Base-by-base conservation (phyloP, 1,140 invertebrate species). In the Pollicipes pollicipes region DNA sequence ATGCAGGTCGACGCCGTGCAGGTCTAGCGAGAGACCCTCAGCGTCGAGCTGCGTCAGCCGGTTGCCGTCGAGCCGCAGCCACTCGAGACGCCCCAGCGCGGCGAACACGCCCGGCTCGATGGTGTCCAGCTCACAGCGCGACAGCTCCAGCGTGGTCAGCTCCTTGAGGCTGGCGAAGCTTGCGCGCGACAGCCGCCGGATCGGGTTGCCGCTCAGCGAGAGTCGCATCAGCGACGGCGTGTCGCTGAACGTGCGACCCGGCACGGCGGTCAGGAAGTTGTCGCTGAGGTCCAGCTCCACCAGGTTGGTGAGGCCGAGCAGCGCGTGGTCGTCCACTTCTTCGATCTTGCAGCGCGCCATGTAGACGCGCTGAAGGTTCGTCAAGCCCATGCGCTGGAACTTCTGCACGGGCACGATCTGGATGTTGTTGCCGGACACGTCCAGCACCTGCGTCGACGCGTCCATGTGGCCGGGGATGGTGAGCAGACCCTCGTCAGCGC, bases 291-390 rank as follows among this genome's bases (percentile, higher is more conserved):
- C 91, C 76, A 95, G 81, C 78, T 93, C 91, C 37, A 94, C 87
- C 64, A 94, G 84, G 81, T 95, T 95, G 66, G 89, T 91, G 4
- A 94, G 82, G 27, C 89, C 88, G 73, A 85, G 84, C 77, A 95
- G 88, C 6, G 92, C 91, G 70, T 86, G 81, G 68, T 87, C 84
- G 78, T 95, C 88, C 78, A 96, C 92, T 80, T 89, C 88, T 30
- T 88, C 87, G 74, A 95, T 86, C 72, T 86, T 86, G 78, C 92
- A 95, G 73, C 84, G 86, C 64, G 87, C 84, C 76, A 94, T 80
- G 79, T 90, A 92, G 31, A 95, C 85, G 76, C 88, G 85, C 80
- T 95, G 93, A 72, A 95, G 81, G 81, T 95, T 93, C 26, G 91
- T 84, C 35, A 95, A 83, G 35, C 87, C 88, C 26, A 88, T 87